A percentile compares a stretch with the other conserved stretches of the same genome.
Evolutionary conservation across 2,888 invertebrate genomes (phyloP).

Genomic region (Papilio demoleus): DNA sequence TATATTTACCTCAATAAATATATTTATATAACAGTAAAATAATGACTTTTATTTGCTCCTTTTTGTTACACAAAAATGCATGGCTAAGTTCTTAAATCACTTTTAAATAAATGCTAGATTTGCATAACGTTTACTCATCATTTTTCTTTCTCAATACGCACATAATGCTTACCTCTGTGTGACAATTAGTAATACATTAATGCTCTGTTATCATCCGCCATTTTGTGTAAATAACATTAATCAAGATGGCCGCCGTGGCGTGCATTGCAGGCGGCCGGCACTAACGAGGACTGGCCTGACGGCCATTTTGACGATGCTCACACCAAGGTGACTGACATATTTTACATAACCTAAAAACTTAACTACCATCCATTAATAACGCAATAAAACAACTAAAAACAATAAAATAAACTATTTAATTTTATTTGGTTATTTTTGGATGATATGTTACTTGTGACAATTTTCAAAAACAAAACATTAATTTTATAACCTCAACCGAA

Average conservation of each 20-base stretch:
- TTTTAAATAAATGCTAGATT: too few species aligned
- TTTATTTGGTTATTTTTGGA: slow-evolving; percentile 1
- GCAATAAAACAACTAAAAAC: background rate
- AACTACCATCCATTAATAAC: slow-evolving; percentile 8
- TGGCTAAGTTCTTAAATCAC: slow-evolving; percentile 41
- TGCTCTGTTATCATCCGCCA: slow-evolving; percentile 53
- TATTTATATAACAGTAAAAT: slow-evolving; percentile 54
- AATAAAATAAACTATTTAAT: background rate
- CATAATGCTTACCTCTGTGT: slow-evolving; percentile 36
- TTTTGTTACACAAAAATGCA: slow-evolving; percentile 45
- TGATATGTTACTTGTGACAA: background rate
- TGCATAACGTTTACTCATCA: background rate
- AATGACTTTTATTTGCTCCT: slow-evolving; percentile 58
- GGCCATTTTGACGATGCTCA: slow-evolving; percentile 77
- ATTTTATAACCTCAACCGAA: slow-evolving; percentile 28
- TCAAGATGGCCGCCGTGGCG: slow-evolving; percentile 69
- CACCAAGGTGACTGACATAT: slow-evolving; percentile 74
- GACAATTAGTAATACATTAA: slow-evolving; percentile 23
- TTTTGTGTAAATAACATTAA: slow-evolving; percentile 76
- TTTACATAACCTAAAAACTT: slow-evolving; percentile 45
- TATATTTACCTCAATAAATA: slow-evolving; percentile 55
- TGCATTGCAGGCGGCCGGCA: slow-evolving; percentile 71
- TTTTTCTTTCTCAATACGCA: slow-evolving; percentile 1
- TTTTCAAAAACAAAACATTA: background rate
- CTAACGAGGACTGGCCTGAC: slow-evolving; percentile 78